A percentile compares a stretch with the other conserved stretches of the same genome.
phyloP scores from a whole-genome alignment of 2,113 vertebrate species.

The Passerina amoena region DNA sequence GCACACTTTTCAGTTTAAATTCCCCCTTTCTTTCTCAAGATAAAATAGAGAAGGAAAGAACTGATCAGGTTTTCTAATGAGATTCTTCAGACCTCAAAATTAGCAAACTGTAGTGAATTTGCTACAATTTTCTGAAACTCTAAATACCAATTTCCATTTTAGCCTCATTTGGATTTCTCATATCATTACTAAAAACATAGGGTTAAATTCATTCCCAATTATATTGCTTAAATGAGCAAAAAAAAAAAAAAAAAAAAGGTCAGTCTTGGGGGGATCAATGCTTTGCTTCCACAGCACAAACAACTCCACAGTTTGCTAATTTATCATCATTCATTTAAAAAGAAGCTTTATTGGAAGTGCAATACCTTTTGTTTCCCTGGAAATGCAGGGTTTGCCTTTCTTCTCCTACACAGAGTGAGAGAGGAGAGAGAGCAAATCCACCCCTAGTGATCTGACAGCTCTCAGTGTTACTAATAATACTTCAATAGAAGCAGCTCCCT shows the following conservation, averaged over 20 bases:
- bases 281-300: slow-evolving; percentile 1
- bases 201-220: slow-evolving; percentile 11
- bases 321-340: background rate
- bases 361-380: slow-evolving; percentile 2
- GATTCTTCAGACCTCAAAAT: background rate
- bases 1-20: background rate
- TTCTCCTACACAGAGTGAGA: background rate
- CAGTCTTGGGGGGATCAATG: background rate
- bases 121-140: background rate
- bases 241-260: background rate
- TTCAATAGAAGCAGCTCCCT: background rate
- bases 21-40: background rate
- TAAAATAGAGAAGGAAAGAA: background rate
- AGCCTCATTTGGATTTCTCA: background rate
- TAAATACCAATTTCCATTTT: background rate
- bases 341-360: background rate
- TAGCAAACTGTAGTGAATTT: background rate
- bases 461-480: slow-evolving; percentile 27
- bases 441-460: background rate
- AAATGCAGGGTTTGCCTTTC: slow-evolving; percentile 9
- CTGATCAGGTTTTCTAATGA: background rate
- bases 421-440: background rate
- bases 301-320: background rate
- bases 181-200: background rate
- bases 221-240: background rate